Base-by-base conservation (phyloP, 2,888 invertebrate species). In the Saturnia japonica region DNA sequence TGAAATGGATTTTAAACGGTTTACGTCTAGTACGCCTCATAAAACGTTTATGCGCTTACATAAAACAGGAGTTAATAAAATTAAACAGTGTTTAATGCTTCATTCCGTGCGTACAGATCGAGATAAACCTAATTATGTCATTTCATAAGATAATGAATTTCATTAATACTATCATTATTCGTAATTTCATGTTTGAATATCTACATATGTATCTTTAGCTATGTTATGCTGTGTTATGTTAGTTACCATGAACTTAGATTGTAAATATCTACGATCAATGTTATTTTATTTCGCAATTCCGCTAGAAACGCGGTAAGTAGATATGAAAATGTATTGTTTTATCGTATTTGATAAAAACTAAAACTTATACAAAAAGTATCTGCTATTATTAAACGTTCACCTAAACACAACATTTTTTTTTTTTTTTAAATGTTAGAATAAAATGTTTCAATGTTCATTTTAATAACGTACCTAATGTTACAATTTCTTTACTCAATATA, bases 21-120 rank as follows among this genome's bases (percentile, higher is more conserved):
- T 86, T 87, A 89, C 89, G 90, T 89, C 80, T 82, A 80, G 82
- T 83, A 77, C 84, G 80, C 77, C 82, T 87, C 88, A 88, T 90
- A 89, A 90, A 89, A 82, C 82, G 84, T 89, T 89, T 88, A 88
- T 83, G 81, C 82, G 80, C 80, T 82, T 84, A 85, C 85, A 80
- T 87, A 84, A 88, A 88, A 86, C 83, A 85, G 85, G 84, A 82
- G 83, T 84, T 84, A 84, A 82, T 85, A 83, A 86, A 88, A 87
- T 87, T 87, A 86, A 85, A 84, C 82, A 81, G 76, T 78, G 80
- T 85, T 88, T 88, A 87, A 87, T 82, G 83, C 81, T 83, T 82
- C 78, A 83, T 86, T 86, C 78, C 79, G 80, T 79, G 81, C 81
- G 80, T 82, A 81, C 83, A 85, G 81, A 78, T 78, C 81, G 82